Evolutionary conservation across 2,113 vertebrate species (phyloP).

Genomic region (Morone chrysops): DNA sequence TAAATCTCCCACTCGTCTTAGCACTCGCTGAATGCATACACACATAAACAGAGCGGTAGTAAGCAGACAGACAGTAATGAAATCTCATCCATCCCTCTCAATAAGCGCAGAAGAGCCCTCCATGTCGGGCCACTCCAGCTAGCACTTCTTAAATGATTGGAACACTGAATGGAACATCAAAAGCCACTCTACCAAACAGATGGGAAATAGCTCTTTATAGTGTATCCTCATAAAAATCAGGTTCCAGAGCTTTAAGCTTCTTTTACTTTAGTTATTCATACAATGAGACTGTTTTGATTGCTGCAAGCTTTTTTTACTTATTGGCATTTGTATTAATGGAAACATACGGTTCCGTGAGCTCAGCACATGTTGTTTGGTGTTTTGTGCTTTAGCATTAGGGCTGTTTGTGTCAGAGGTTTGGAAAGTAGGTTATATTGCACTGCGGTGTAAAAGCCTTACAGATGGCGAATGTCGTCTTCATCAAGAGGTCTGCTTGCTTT

Average conservation of each 20-base stretch:
- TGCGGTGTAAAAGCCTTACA: constrained; percentile 8
- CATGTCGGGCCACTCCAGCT: constrained; percentile 55
- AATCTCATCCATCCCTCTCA: constrained; percentile 56
- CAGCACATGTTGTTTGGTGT: constrained; percentile 17
- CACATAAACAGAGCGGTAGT: constrained; percentile 25
- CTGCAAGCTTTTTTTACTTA: constrained; percentile 38
- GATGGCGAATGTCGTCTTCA: background rate
- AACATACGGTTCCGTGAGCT: background rate
- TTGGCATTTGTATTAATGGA: constrained; percentile 43
- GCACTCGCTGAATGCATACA: constrained; percentile 8
- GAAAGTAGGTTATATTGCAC: background rate
- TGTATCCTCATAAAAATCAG: constrained; percentile 42
- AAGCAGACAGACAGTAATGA: constrained; percentile 47
- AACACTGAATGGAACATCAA: constrained; percentile 66
- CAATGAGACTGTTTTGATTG: constrained; percentile 17
- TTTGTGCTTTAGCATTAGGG: background rate
- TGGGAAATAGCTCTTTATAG: constrained; percentile 58
- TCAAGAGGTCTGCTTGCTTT: background rate
- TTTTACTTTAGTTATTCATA: constrained; percentile 45
- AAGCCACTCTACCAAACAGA: constrained; percentile 51
- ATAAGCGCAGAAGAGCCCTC: constrained; percentile 61
- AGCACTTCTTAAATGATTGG: constrained; percentile 73
- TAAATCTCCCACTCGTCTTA: constrained; percentile 41
- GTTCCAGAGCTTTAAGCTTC: constrained; percentile 37
- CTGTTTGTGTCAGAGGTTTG: background rate